Evolutionary conservation across 2,888 invertebrate genomes (phyloP), one percentile per base, ranked within the genome.

Genomic region (Strigamia maritima): DNA sequence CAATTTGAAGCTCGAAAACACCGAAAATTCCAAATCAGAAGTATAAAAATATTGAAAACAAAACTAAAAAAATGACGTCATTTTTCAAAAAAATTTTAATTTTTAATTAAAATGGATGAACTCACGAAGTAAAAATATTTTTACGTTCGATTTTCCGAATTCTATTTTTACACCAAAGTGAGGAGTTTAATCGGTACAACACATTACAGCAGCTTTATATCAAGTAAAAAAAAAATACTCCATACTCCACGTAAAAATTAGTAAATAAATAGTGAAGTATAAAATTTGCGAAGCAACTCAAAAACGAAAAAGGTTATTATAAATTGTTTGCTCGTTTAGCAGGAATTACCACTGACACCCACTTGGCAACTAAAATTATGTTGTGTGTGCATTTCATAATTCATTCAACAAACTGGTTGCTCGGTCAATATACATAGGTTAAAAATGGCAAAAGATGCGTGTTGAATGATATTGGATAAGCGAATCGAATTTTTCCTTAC

Each of bases 371-470:
- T 26, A 70, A 70, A 70, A 70, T 70, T 54, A 54, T 54, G 54
- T 54, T 54, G 54, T 54, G 26, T 70, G 24, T 28, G 70, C 28
- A 14, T 65, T 70, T 70, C 70, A 28, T 70, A 54, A 54, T 28
- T 70, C 70, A 70, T 70, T 70, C 24, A 70, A 70, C 70, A 10
- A 70, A 70, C 70, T 12, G 26, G 26, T 70, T 28, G 70, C 28
- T 28, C 28, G 70, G 70, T 70, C 70, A 70, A 70, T 70, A 70
- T 28, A 26, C 14, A 49, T 19, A 28, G 28, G 70, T 70, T 70
- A 70, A 70, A 70, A 70, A 70, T 70, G 70, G 70, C 70, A 28
- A 12, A 70, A 70, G 70, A 70, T 70, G 70, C 70, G 70, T 70
- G 70, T 70, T 70, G n/a, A 70, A 24, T 70, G 70, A 10, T 70